Conservation (phyloP, 2,888 invertebrate species). For the Drosophila pegasa region DNA sequence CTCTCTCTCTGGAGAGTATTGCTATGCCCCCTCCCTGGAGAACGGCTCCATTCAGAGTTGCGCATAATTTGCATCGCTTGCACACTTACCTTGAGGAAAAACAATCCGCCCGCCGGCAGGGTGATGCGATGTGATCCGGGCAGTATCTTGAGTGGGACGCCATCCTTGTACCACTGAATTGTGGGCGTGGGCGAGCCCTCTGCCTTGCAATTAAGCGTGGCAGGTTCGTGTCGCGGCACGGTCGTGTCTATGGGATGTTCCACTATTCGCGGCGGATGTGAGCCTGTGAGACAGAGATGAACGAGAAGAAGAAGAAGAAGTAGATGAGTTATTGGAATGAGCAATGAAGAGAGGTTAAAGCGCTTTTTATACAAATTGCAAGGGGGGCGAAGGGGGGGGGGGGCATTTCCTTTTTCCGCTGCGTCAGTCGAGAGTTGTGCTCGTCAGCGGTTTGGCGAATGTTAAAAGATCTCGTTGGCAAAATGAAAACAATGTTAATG, state of each 20-base stretch:
- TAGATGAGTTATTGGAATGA: constrained; percentile 19
- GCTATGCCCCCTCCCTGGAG: not conserved
- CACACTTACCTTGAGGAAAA: constrained; percentile 89
- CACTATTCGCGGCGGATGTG: constrained; percentile 92
- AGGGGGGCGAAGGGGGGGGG: not conserved
- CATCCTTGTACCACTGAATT: constrained; percentile 93
- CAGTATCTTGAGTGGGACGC: constrained; percentile 87
- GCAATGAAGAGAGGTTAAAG: constrained; percentile 63
- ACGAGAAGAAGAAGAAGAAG: not conserved
- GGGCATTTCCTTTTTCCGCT: constrained; percentile 64
- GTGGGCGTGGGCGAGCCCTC: constrained; percentile 92
- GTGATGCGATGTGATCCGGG: constrained; percentile 89
- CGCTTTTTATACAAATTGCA: constrained; percentile 59
- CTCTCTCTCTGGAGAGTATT: no score
- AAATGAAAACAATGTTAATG: constrained; percentile 81
- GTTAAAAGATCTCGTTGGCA: constrained; percentile 58
- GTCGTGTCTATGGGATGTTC: constrained; percentile 96
- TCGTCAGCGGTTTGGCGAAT: constrained; percentile 75
- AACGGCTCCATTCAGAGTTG: not conserved
- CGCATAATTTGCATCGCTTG: constrained; percentile 4
- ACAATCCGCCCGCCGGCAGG: constrained; percentile 92
- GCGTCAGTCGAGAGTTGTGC: constrained; percentile 54
- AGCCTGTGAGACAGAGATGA: constrained; percentile 82
- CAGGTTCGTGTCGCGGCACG: constrained; percentile 95
- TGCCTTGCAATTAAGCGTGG: constrained; percentile 95